Percentiles rank a stretch among this genome's conserved stretches.
Conservation (phyloP, 64 coral and sea anemone species). For the Acropora tenuis region DNA sequence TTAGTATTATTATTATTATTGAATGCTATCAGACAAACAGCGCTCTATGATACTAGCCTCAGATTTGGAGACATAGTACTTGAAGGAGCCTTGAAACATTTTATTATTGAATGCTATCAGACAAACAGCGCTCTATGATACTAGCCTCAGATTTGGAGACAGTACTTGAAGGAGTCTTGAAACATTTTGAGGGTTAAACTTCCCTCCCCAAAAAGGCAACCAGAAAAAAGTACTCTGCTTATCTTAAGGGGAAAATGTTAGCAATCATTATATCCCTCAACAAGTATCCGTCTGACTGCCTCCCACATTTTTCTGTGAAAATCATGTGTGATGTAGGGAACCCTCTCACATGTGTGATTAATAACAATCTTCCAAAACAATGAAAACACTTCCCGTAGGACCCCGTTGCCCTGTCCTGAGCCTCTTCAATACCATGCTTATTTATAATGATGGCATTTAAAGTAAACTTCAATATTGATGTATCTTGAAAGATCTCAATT, state of each 20-base stretch:
- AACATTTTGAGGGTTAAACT: slow-evolving; percentile 4
- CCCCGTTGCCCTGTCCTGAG: too few species aligned
- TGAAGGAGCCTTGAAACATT: not conserved
- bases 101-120: not conserved
- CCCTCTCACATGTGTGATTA: too few species aligned
- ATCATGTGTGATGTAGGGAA: not conserved
- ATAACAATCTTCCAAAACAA: too few species aligned
- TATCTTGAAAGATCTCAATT: not conserved
- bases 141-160: not conserved
- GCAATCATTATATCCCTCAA: not conserved
- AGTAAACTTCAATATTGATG: not conserved
- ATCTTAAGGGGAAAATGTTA: not conserved
- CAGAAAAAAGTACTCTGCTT: not conserved
- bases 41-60: not conserved
- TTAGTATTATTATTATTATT: too few species aligned
- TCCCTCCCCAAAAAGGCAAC: slow-evolving; percentile 16
- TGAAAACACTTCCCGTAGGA: too few species aligned
- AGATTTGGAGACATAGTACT: not conserved
- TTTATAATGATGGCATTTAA: too few species aligned
- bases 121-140: slow-evolving; percentile 9
- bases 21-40: slow-evolving; percentile 3
- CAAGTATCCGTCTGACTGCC: not conserved
- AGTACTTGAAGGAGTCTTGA: slow-evolving; percentile 16
- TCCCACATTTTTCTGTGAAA: not conserved
- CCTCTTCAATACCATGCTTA: too few species aligned